Base-by-base conservation (phyloP, 2,797 vertebrate genomes). In the Sylvilagus floridanus region DNA sequence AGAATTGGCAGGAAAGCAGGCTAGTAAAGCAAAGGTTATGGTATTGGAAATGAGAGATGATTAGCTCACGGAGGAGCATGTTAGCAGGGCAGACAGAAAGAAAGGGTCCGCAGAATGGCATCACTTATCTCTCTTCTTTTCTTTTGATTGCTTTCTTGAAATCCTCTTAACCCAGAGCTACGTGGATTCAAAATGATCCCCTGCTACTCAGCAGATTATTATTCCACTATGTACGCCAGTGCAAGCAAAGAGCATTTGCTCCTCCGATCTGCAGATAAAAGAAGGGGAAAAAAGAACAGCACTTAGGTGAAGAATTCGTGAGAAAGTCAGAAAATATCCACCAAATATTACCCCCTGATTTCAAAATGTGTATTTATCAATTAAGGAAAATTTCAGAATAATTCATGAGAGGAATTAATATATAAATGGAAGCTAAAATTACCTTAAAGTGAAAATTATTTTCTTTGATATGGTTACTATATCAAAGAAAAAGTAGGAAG, bases 101-200 rank as follows among this genome's bases (percentile, higher is more conserved):
- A 72, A 42, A 28, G 16, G 8, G 52, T 94, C 66, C 21, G 28
- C 19, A n/a, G 35, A 78, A 19, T 17, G 21, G 30, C 26, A 21
- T 52, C 5, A 1, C 7, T 30, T 72, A 52, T 13, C 21, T 66
- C 17, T 82, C 28, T 71, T 63, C 71, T 71, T 69, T 52, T 42
- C 57, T 62, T 32, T 16, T 73, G 68, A 94, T 72, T 86, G 35
- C 42, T 85, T 91, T 83, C 73, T 47, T 60, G 47, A 85, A 79
- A 85, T 37, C 57, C 63, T 88, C 88, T 90, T 68, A 95, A 79
- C 28, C 30, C 50, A 26, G 63, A 66, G 47, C n/a, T 73, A 77
- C 95, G 78, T 75, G 24, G 63, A 60, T 82, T 77, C 42, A 72
- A 26, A 88, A 42, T 4, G 17, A 69, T 37, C 0, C 21, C 76